Conservation (phyloP, 2,797 vertebrate species). For the Siniperca obscura region DNA sequence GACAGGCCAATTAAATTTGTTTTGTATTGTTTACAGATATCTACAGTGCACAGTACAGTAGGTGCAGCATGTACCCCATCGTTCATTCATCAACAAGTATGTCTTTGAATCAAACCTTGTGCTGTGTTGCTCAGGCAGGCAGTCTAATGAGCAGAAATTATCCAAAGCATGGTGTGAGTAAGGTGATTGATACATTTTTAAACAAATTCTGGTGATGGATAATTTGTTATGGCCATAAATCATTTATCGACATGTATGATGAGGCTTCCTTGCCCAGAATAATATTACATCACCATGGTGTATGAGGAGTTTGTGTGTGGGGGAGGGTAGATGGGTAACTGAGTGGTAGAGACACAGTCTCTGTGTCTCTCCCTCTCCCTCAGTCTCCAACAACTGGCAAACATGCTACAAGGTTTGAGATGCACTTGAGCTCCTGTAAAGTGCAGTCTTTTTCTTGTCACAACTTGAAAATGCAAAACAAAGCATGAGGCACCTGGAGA, state of each 20-base stretch:
- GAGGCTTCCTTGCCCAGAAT: conserved; percentile 37
- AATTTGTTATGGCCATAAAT: conserved; percentile 57
- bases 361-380: neutral
- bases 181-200: conserved; percentile 39
- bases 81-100: conserved; percentile 8
- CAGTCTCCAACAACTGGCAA: neutral
- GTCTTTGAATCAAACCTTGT: neutral
- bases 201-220: conserved; percentile 51
- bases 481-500: conserved; percentile 22
- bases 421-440: conserved; percentile 8
- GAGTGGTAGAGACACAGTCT: conserved; percentile 1
- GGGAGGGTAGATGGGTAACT: neutral
- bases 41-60: neutral
- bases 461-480: conserved; percentile 32
- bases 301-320: conserved; percentile 1
- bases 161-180: conserved; percentile 4
- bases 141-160: conserved; percentile 32
- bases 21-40: conserved; percentile 33
- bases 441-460: neutral
- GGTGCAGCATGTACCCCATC: neutral
- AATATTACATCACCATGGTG: conserved; percentile 12
- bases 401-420: neutral
- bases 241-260: conserved; percentile 62
- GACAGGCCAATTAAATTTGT: conserved; percentile 59
- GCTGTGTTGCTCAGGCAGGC: neutral